phyloP scores from a whole-genome alignment of 1,140 invertebrate genomes.

The Colletes gigas region DNA sequence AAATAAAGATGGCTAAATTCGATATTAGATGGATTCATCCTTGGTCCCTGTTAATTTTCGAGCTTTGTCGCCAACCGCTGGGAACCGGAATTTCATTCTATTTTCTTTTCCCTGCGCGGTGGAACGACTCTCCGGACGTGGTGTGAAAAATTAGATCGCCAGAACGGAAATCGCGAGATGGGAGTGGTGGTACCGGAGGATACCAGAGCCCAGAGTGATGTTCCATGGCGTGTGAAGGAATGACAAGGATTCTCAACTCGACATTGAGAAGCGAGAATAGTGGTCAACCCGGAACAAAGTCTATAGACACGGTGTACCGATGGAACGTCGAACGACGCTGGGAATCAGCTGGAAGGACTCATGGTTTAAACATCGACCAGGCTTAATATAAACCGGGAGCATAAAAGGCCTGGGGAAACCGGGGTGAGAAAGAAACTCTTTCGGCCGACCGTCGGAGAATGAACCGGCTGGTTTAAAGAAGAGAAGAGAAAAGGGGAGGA shows the following conservation, averaged over 20 bases:
- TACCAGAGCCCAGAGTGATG: background rate
- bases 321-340: background rate
- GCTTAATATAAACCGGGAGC: conserved; percentile 18
- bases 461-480: background rate
- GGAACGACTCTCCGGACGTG: background rate
- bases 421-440: background rate
- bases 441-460: background rate
- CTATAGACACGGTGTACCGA: background rate
- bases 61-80: no score
- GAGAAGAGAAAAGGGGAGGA: background rate
- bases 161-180: background rate
- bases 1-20: no score
- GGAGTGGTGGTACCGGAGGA: background rate
- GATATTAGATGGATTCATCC: no score
- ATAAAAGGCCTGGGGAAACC: background rate
- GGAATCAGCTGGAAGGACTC: background rate
- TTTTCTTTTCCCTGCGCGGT: no score
- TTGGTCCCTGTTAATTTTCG: no score
- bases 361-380: conserved; percentile 29
- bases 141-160: background rate
- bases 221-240: conserved; percentile 2
- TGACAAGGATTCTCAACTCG: no score
- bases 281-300: conserved; percentile 7
- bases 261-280: conserved; percentile 25
- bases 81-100: background rate